These are phyloP conservation scores for Brassicogethes aeneus DNA, from an alignment of 2,888 invertebrate genomes.

Conservation along the genomic window DNA sequence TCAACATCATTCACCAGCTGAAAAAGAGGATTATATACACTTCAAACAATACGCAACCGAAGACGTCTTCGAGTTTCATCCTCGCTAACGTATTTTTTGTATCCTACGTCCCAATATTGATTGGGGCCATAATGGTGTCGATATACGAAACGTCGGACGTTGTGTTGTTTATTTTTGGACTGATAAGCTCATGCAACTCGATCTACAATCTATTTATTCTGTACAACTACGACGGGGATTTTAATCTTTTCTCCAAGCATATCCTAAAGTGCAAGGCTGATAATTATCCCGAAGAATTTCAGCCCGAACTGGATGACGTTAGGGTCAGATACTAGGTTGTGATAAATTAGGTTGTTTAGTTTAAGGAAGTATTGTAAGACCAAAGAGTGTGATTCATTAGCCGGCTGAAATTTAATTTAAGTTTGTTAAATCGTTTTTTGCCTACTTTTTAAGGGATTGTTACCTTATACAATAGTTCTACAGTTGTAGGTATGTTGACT, in stretches of 20 bases:
- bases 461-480: no score
- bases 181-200: neutral
- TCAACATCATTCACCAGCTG: neutral
- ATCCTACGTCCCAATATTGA: neutral
- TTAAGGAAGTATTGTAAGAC: no score
- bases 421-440: no score
- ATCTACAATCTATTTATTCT: neutral
- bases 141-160: neutral
- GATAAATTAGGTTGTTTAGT: no score
- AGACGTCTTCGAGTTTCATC: neutral
- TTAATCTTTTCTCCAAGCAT: constrained; percentile 1
- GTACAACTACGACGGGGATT: neutral
- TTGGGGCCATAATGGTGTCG: neutral
- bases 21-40: neutral
- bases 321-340: neutral
- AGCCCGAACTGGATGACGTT: neutral
- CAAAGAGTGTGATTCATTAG: no score
- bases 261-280: neutral
- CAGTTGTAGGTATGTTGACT: no score
- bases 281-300: neutral
- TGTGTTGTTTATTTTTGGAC: neutral
- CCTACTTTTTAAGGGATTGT: no score
- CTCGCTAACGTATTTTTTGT: neutral
- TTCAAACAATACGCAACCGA: neutral
- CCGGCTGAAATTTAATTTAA: no score